Conservation (phyloP, 2,797 vertebrate genomes). For the Momotus momota region DNA sequence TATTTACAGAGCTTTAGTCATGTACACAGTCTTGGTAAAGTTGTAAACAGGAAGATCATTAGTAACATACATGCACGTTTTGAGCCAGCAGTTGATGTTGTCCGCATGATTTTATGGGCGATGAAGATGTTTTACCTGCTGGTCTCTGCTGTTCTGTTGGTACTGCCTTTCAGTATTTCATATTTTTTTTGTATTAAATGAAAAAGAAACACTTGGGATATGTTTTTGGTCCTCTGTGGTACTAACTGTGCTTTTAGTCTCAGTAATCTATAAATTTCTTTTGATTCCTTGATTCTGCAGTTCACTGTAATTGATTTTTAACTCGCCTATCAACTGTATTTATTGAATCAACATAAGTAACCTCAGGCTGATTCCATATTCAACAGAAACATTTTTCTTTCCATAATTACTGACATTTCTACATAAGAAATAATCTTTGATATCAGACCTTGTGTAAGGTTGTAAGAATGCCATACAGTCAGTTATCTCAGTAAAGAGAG, state of each 20-base stretch:
- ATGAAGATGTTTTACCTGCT: not conserved
- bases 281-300: not conserved
- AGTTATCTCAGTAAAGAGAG: not conserved
- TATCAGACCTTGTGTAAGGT: conserved; percentile 11
- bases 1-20: not conserved
- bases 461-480: conserved; percentile 19
- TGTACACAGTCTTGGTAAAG: not conserved
- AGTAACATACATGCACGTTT: not conserved
- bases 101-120: not conserved
- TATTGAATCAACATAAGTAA: not conserved
- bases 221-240: not conserved
- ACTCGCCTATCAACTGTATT: not conserved
- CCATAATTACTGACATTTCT: not conserved
- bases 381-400: not conserved
- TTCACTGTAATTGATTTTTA: not conserved
- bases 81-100: not conserved
- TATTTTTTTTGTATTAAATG: not conserved
- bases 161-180: not conserved
- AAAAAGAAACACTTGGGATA: not conserved
- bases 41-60: not conserved
- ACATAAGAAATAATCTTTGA: not conserved
- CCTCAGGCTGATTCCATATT: not conserved
- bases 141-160: not conserved
- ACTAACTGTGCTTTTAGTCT: not conserved
- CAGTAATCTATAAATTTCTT: not conserved